A percentile compares a stretch with the other conserved stretches of the same genome.
Conservation (phyloP, 2,797 vertebrate genomes). For the Champsocephalus gunnari region DNA sequence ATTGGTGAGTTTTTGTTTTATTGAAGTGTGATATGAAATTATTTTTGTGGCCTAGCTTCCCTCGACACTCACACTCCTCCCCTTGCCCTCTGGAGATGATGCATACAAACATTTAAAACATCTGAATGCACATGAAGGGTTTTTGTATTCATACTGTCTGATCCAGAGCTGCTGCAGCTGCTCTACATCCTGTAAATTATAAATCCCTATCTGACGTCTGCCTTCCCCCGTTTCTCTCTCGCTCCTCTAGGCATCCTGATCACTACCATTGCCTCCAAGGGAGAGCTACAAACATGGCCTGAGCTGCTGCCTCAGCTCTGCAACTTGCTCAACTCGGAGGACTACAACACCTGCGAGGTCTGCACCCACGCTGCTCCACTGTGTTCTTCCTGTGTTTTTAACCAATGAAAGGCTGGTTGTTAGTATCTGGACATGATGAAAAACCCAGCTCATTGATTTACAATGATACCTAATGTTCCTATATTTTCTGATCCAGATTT, state of each 20-base stretch:
- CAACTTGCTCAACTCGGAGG: constrained; percentile 94
- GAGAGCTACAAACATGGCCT: constrained; percentile 95
- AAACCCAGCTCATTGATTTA: constrained; percentile 73
- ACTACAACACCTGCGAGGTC: constrained; percentile 97
- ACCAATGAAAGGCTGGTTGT: not conserved
- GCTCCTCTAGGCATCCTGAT: constrained; percentile 90
- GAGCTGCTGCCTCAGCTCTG: constrained; percentile 95
- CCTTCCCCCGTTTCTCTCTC: not conserved
- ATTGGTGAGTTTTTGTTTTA: constrained; percentile 86
- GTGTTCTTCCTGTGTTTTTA: not conserved
- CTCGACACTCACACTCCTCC: not conserved
- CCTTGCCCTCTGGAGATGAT: constrained; percentile 70
- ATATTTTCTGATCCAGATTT: constrained; percentile 70
- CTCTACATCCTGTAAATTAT: rapidly evolving
- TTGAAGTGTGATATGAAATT: not conserved
- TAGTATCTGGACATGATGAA: constrained; percentile 72
- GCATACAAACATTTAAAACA: constrained; percentile 43
- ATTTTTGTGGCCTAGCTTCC: not conserved
- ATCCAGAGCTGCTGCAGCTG: constrained; percentile 58
- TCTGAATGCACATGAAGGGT: constrained; percentile 72
- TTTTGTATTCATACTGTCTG: constrained; percentile 85
- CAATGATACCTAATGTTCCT: constrained; percentile 74
- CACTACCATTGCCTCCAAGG: constrained; percentile 95
- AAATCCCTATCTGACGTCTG: not conserved
- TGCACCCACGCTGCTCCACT: not conserved